These are phyloP conservation scores for Anthopleura sola DNA, from an alignment of 64 coral and sea anemone genomes.

Conservation along the genomic window DNA sequence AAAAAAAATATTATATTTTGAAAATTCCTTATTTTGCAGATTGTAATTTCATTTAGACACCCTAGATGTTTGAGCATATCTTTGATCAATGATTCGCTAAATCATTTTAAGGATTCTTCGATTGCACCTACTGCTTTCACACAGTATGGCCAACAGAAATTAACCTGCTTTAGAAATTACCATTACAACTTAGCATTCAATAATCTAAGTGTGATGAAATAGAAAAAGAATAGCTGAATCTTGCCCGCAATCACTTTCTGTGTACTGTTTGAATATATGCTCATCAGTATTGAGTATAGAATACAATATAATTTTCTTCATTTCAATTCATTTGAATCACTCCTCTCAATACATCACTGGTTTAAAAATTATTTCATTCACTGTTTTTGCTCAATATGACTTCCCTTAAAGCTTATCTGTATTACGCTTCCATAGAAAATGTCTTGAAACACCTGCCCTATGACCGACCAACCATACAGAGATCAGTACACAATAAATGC, in stretches of 20 bases:
- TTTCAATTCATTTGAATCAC: not conserved
- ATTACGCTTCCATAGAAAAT: not conserved
- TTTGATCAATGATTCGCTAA: not conserved
- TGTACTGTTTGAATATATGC: not conserved
- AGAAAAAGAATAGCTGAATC: not conserved
- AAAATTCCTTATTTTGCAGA: not conserved
- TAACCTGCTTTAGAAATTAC: constrained; percentile 1
- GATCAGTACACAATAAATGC: not conserved
- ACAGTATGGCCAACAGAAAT: not conserved
- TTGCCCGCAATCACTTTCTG: not conserved
- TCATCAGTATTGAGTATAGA: not conserved
- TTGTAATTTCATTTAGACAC: not conserved
- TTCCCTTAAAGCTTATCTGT: constrained; percentile 7
- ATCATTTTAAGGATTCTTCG: not conserved
- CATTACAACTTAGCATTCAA: constrained; percentile 7
- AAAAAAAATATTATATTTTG: not conserved
- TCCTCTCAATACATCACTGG: not conserved
- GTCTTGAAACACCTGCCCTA: not conserved
- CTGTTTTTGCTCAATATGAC: not conserved
- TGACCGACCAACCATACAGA: not conserved
- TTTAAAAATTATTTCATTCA: not conserved
- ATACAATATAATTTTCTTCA: not conserved
- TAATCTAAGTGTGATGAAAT: not conserved
- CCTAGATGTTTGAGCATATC: not conserved
- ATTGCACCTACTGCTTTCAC: not conserved